Conservation (phyloP, 2,113 vertebrate genomes). For the Casuarius casuarius region DNA sequence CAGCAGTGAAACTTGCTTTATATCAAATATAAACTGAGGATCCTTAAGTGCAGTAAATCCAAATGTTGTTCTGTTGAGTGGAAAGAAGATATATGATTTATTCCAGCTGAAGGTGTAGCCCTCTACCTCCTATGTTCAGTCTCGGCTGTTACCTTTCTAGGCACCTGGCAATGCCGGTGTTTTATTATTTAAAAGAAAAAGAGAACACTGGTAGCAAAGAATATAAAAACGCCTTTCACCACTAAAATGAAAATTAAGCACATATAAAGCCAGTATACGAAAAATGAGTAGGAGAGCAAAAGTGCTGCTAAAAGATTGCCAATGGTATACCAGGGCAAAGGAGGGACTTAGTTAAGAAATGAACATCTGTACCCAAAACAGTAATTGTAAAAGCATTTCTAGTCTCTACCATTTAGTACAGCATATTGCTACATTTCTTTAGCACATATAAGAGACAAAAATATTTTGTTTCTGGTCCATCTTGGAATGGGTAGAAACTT, state of each 20-base stretch:
- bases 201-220: neutral
- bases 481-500: neutral
- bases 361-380: neutral
- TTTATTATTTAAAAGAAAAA: neutral
- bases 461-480: neutral
- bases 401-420: neutral
- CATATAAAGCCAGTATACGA: neutral
- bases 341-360: neutral
- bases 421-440: neutral
- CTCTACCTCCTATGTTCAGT: rapidly evolving
- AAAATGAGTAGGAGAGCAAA: neutral
- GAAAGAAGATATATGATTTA: neutral
- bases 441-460: neutral
- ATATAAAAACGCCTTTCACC: rapidly evolving
- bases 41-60: neutral
- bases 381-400: neutral
- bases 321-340: neutral
- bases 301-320: neutral
- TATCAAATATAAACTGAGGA: neutral
- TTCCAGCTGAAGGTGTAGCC: neutral
- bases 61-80: neutral
- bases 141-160: neutral
- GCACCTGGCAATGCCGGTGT: neutral
- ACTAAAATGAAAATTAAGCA: neutral
- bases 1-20: neutral